Evolutionary conservation across 2,888 invertebrate genomes (phyloP).

Genomic region (Cheilosia vulpina): DNA sequence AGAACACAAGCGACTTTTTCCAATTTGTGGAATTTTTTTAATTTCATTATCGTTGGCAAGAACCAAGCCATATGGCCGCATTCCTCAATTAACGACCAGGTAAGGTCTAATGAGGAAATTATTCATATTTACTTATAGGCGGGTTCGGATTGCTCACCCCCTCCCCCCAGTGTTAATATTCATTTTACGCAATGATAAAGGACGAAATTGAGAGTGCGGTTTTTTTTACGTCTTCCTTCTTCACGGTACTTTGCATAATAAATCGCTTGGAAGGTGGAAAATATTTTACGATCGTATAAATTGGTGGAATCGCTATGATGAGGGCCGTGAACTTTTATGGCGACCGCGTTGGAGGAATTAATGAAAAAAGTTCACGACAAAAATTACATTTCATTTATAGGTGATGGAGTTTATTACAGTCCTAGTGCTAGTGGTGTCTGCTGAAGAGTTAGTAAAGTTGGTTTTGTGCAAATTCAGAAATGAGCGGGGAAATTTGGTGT

Average conservation of each 20-base stretch:
- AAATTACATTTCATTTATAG: background rate
- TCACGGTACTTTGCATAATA: slow-evolving; percentile 23
- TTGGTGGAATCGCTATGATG: slow-evolving; percentile 8
- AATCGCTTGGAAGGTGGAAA: slow-evolving; percentile 16
- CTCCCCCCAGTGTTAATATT: slow-evolving; percentile 19
- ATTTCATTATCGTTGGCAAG: slow-evolving; percentile 44
- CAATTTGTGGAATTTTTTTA: slow-evolving; percentile 40
- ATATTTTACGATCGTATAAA: slow-evolving; percentile 7
- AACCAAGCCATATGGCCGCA: slow-evolving; percentile 6
- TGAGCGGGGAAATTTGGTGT: too few species aligned
- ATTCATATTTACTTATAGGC: slow-evolving; percentile 40
- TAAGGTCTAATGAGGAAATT: slow-evolving; percentile 57
- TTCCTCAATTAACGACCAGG: slow-evolving; percentile 43
- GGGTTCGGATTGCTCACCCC: background rate
- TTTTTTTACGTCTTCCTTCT: slow-evolving; percentile 4
- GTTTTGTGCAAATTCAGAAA: too few species aligned
- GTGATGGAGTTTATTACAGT: too few species aligned
- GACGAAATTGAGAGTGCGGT: slow-evolving; percentile 1
- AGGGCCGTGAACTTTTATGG: slow-evolving; percentile 16
- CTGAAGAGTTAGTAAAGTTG: background rate
- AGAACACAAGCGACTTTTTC: background rate
- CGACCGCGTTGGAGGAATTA: background rate
- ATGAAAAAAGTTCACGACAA: slow-evolving; percentile 5
- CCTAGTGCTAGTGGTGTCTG: background rate
- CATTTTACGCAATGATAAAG: slow-evolving; percentile 25